A percentile compares a stretch with the other conserved stretches of the same genome.
These are phyloP conservation scores for Nemotelus nigrinus DNA, from an alignment of 2,888 invertebrate species.

Conservation along the genomic window DNA sequence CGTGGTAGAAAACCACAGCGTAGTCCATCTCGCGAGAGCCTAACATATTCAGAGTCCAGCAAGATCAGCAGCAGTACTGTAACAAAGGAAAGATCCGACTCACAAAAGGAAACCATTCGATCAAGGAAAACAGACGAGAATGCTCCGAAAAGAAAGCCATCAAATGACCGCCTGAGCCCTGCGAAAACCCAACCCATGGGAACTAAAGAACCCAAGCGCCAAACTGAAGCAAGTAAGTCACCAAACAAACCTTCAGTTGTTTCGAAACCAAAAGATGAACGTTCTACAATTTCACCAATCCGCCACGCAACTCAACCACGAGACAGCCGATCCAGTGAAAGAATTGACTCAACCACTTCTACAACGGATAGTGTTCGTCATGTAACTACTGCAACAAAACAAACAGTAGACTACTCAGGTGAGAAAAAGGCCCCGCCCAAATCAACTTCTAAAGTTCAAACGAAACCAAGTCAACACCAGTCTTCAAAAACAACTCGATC, in stretches of 20 bases:
- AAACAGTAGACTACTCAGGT: constrained; percentile 40
- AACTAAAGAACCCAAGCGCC: constrained; percentile 54
- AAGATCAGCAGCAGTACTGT: constrained; percentile 62
- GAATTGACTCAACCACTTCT: constrained; percentile 37
- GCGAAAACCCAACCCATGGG: constrained; percentile 39
- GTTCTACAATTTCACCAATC: constrained; percentile 3
- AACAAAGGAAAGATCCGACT: constrained; percentile 56
- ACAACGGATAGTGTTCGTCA: constrained; percentile 15
- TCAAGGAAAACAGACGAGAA: constrained; percentile 54
- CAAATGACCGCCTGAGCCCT: constrained; percentile 54
- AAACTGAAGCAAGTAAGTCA: constrained; percentile 51
- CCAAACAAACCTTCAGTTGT: constrained; percentile 2
- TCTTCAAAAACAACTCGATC: neutral
- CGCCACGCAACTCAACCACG: neutral
- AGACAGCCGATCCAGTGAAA: constrained; percentile 27
- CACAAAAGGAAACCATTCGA: constrained; percentile 40
- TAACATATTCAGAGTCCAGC: constrained; percentile 61
- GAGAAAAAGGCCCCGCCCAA: constrained; percentile 18
- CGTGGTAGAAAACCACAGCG: constrained; percentile 56
- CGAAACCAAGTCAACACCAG: neutral
- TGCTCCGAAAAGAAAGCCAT: constrained; percentile 54
- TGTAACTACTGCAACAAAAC: constrained; percentile 34
- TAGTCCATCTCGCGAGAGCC: constrained; percentile 63
- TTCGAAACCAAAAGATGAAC: constrained; percentile 13
- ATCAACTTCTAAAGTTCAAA: neutral